A percentile compares a stretch with the other conserved stretches of the same genome.
phyloP scores from a whole-genome alignment of 1,140 invertebrate genomes.

The Chironomus tepperi region DNA sequence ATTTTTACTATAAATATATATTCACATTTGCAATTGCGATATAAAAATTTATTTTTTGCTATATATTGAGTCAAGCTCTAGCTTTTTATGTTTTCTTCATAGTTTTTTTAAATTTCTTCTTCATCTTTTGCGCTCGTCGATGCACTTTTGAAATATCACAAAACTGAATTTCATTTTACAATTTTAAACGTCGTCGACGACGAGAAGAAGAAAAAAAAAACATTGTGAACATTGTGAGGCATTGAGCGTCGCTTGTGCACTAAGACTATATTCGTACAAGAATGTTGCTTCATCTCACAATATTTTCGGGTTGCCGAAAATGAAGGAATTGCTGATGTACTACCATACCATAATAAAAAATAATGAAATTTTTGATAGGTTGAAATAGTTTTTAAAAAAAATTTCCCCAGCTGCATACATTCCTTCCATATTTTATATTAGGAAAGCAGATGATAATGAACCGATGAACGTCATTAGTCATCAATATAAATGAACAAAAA shows the following conservation, averaged over 20 bases:
- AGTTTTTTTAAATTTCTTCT: constrained; percentile 24
- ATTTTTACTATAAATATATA: background rate
- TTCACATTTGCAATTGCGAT: background rate
- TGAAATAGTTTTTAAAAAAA: no score
- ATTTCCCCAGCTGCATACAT: constrained; percentile 6
- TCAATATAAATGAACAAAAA: constrained; percentile 18
- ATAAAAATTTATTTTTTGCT: background rate
- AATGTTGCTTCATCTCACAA: background rate
- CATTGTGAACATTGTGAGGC: background rate
- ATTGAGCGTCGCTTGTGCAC: background rate
- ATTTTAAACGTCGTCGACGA: background rate
- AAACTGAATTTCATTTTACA: background rate
- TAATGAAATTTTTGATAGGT: background rate
- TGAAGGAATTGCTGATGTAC: background rate
- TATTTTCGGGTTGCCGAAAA: background rate
- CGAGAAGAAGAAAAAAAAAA: background rate
- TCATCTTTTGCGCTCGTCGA: background rate
- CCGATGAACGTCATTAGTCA: background rate
- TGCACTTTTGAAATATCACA: background rate
- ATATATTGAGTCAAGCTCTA: background rate
- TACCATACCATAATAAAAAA: background rate
- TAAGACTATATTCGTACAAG: background rate
- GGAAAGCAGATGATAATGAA: background rate
- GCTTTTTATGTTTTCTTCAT: constrained; percentile 18
- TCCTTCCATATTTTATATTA: constrained; percentile 10